Evolutionary conservation across 1,140 invertebrate genomes (phyloP), one percentile per base, ranked within the genome.

Genomic region (Halesus radiatus): DNA sequence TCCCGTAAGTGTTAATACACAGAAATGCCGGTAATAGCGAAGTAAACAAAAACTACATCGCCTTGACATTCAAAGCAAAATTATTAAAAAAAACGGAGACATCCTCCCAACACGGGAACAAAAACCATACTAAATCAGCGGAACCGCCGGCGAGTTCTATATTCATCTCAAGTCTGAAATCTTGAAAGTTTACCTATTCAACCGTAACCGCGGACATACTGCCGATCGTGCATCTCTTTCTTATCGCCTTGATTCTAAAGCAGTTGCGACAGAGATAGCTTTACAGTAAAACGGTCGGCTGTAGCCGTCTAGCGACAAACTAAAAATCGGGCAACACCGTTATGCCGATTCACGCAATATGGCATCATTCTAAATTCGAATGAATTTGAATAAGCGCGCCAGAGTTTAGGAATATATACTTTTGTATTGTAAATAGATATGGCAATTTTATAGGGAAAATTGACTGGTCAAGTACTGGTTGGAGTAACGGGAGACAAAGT

Each of bases 121-220:
- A 53, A 58, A 20, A 32, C 26, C 26, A 50, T 50, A 81, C 80
- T 81, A 54, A 79, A 73, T 13, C 15, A 16, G 29, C 26, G 26
- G 5, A 29, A 29, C 2, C 2, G 26, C 20, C 54, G 52, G 15
- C 70, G 60, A 78, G 18, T 72, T 76, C 76, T 81, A 78, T 72
- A 81, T 78, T 81, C 76, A 78, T 73, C 80, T 78, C 74, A 15
- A 74, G 70, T 74, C 53, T 54, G 26, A 74, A 74, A 74, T 74
- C 74, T 76, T 76, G 37, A 52, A 62, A 64, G 76, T 77, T 64
- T 66, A 64, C 58, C 76, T 66, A 26, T 77, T 66, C 45, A 66
- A 52, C 32, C 76, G 76, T 22, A 32, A 60, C 56, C 10, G 32
- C 29, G 6, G 74, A 37, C 68, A 52, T 3, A 20, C 68, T 10